phyloP scores from a whole-genome alignment of 2,797 vertebrate genomes.

The Rachycentron canadum region DNA sequence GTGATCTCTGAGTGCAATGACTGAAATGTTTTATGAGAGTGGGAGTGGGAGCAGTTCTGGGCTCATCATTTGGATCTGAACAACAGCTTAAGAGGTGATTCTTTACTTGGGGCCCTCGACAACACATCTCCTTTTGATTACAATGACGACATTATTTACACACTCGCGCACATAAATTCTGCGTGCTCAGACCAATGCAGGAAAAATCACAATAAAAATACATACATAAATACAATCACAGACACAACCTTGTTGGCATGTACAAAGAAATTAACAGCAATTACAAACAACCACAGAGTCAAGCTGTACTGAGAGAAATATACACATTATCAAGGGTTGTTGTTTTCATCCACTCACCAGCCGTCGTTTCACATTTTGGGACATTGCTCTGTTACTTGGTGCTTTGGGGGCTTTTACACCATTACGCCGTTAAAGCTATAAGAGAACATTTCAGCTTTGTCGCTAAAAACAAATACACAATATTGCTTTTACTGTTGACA shows the following conservation, averaged over 20 bases:
- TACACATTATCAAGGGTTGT: slow-evolving; percentile 23
- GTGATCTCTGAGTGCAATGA: background rate
- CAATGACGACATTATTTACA: slow-evolving; percentile 55
- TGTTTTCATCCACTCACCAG: background rate
- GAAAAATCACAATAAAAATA: slow-evolving; percentile 13
- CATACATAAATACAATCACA: slow-evolving; percentile 13
- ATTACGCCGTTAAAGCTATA: slow-evolving; percentile 19
- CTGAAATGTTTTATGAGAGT: background rate
- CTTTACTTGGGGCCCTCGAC: slow-evolving; percentile 6
- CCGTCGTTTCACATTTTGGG: slow-evolving; percentile 5
- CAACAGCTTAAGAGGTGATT: slow-evolving; percentile 15
- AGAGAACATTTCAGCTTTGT: slow-evolving; percentile 2
- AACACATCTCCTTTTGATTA: slow-evolving; percentile 62
- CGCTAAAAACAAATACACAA: slow-evolving; percentile 50
- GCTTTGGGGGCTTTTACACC: slow-evolving; percentile 13
- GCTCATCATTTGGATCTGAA: too few relatives aligned
- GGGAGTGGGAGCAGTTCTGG: too few relatives aligned
- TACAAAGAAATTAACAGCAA: slow-evolving; percentile 12
- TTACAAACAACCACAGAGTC: background rate
- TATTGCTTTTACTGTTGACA: slow-evolving; percentile 36
- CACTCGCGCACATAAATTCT: background rate
- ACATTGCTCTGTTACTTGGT: slow-evolving; percentile 35
- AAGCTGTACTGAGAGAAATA: slow-evolving; percentile 4
- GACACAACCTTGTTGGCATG: background rate
- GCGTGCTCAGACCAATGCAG: background rate